Conservation (phyloP, 2,888 invertebrate genomes). For the Phorcus lineatus region DNA sequence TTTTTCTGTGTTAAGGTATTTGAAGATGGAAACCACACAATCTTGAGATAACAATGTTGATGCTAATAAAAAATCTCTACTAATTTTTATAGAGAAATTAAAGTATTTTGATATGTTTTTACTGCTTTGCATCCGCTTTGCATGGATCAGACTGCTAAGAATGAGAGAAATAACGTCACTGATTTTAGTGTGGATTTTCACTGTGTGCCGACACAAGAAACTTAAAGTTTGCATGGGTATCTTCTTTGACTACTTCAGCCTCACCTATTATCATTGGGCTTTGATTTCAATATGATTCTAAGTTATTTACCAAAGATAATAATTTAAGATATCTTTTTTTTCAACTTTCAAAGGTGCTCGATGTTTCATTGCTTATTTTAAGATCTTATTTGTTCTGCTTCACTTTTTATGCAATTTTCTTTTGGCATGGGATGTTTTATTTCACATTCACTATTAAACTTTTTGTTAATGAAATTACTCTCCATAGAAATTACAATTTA, state of each 20-base stretch:
- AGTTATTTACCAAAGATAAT: neutral
- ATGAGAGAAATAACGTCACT: neutral
- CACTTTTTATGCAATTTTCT: neutral
- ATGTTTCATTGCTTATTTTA: neutral
- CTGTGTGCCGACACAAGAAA: neutral
- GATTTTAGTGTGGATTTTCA: slow-evolving; percentile 13
- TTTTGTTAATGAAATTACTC: neutral
- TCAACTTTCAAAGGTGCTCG: neutral
- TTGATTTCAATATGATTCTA: neutral
- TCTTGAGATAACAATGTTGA: no score
- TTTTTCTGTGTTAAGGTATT: no score
- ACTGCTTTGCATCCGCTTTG: slow-evolving; percentile 1
- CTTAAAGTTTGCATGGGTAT: no score
- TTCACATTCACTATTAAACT: neutral
- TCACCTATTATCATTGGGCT: no score
- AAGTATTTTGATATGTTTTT: no score
- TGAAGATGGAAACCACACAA: no score
- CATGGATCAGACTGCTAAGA: neutral
- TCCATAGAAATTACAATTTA: no score
- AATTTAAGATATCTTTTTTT: no score
- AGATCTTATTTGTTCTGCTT: neutral
- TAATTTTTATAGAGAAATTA: no score
- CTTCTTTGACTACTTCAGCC: no score
- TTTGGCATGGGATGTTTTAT: neutral
- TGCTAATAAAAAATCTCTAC: no score